Percentiles rank a stretch among this genome's conserved stretches.
phyloP scores from a whole-genome alignment of 2,113 vertebrate genomes.

The Cyprinodon tularosa region DNA sequence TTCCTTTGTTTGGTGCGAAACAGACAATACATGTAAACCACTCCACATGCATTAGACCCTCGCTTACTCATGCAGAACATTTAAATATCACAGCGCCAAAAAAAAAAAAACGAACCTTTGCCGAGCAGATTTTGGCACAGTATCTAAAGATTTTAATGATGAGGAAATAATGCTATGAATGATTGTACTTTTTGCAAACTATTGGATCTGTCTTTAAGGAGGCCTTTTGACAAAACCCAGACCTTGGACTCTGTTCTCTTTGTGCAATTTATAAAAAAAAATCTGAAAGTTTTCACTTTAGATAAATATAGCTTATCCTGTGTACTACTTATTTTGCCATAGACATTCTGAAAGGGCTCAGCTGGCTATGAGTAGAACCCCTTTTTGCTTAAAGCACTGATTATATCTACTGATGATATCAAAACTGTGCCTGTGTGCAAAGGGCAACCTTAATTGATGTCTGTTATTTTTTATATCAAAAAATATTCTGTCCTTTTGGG shows the following conservation, averaged over 20 bases:
- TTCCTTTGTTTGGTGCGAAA: neutral
- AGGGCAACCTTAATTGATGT: neutral
- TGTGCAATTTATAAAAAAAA: neutral
- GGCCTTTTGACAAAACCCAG: neutral
- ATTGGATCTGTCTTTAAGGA: neutral
- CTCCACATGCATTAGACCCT: neutral
- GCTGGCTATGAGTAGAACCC: neutral
- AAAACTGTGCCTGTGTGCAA: neutral
- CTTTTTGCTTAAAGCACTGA: neutral
- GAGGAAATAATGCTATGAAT: neutral
- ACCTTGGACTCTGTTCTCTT: neutral
- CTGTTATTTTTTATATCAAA: conserved; percentile 1
- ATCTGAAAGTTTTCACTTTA: neutral
- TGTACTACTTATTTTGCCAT: neutral
- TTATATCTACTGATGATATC: neutral
- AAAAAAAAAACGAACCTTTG: neutral
- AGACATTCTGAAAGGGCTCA: neutral
- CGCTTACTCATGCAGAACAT: neutral
- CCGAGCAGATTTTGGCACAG: neutral
- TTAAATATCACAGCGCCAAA: neutral
- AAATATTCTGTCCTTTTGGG: neutral
- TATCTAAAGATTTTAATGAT: neutral
- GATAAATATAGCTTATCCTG: neutral
- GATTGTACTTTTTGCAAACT: neutral
- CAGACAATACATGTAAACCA: neutral